Evolutionary conservation across 2,888 invertebrate genomes (phyloP), one percentile per base, ranked within the genome.

Genomic region (Limnephilus auricula): DNA sequence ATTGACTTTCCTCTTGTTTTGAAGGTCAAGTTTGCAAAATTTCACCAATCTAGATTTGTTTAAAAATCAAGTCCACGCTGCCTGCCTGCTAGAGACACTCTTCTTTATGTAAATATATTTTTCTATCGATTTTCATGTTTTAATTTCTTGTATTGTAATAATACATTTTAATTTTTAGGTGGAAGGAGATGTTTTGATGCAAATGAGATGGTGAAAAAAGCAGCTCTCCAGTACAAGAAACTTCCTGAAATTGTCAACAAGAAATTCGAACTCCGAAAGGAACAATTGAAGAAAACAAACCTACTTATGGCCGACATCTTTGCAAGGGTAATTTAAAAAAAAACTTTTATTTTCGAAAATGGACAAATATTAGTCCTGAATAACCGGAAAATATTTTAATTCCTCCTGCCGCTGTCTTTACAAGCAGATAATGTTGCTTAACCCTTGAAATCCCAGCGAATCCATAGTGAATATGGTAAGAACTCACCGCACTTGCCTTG

Each of bases 271-370:
- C 94, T 95, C 32, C 96, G 95, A 90, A 96, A 97, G 93, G 96
- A 97, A 93, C 96, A 96, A 87, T 95, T 96, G 2, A 96, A 96
- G 94, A 96, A 96, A 93, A 97, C 97, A 13, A 98, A 98, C 95
- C 96, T 97, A 93, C 94, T 98, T 45, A 97, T 98, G 96, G 97
- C 97, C 1, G 97, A 97, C 94, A 96, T 98, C 91, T 98, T 98
- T 94, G 97, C 97, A 94, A 97, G 96, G 96, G 98, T 98, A 95
- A 92, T 89, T 65, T 25, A 50, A 50, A 50, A 50, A 40, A 18
- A 18, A 18, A 12, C 10, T 65, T 65, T 30, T 87, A 65, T 82
- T 82, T 50, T 50, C 45, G 15, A 2, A 45, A 13, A 45, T n/a
- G 15, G 4, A 15, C 15, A 45, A 45, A 45, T 15, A 15, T 45